Base-by-base conservation (phyloP, 2,888 invertebrate genomes). In the Stictocephala bisonia region DNA sequence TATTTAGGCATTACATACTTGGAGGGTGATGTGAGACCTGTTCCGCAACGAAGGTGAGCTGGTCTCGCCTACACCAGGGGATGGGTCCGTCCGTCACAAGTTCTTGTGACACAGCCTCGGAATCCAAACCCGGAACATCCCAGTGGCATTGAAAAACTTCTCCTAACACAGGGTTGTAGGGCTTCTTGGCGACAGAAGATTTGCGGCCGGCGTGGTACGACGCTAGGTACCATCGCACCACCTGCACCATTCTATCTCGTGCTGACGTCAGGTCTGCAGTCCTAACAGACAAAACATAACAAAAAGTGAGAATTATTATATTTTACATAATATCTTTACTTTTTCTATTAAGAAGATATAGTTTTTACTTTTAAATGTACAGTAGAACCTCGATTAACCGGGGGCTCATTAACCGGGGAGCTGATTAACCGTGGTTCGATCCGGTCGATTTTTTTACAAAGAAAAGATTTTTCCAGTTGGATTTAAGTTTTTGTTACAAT, bases 11-110 rank as follows among this genome's bases (percentile, higher is more conserved):
- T 13, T 53, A 82, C 84, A 85, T 86, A 94, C 94, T 95, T 78
- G 99, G 99, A 51, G 99, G 99, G 86, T 99, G 99, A 86, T 99
- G 99, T 7, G 97, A 99, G 11, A 99, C 98, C 86, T 99, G 99
- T 83, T 99, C 99, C 2, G 99, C 96, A 60, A 99, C 90, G 85
- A 99, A 99, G 6, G 93, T 90, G 9, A 99, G 86, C 83, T 98
- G 95, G 85, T 94, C 90, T 53, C 90, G 89, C 7, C 88, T 89
- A 79, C 95, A 95, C 94, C 97, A 97, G 0, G 96, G 95, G 44
- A 97, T 90, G 0, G 97, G 97, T 0, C 96, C 96, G 80, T 94
- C 94, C 9, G 86, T 85, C 9, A 91, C 90, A 24, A 77, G 24
- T 20, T 77, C 76, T 66, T 29, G 6, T 1, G 72, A 41, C 20